A percentile compares a stretch with the other conserved stretches of the same genome.
phyloP scores from a whole-genome alignment of 1,140 invertebrate species.

The Whitmania pigra region DNA sequence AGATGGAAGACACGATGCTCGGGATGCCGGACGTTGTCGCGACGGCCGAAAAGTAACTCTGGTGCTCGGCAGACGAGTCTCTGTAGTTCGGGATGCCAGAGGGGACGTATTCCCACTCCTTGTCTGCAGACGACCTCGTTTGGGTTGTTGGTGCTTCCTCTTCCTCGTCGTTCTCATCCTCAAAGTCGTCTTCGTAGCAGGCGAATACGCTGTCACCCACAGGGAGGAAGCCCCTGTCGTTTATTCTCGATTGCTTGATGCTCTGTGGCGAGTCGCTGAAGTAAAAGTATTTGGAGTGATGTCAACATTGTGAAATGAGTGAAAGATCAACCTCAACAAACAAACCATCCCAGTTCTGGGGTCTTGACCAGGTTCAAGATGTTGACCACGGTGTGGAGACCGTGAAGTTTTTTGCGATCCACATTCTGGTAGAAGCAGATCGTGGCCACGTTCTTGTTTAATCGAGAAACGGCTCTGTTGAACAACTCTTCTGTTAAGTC shows the following conservation, averaged over 20 bases:
- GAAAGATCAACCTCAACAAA: constrained; percentile 5
- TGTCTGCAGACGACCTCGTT: neutral
- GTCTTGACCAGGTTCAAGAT: constrained; percentile 56
- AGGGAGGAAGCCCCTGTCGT: neutral
- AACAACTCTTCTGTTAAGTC: constrained; percentile 60
- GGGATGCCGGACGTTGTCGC: neutral
- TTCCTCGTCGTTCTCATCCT: constrained; percentile 7
- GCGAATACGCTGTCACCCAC: neutral
- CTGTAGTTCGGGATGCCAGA: neutral
- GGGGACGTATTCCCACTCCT: constrained; percentile 12
- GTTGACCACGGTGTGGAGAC: constrained; percentile 60
- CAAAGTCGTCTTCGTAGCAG: neutral
- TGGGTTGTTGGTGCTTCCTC: too few relatives aligned
- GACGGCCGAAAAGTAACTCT: neutral
- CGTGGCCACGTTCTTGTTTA: constrained; percentile 69
- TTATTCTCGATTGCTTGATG: constrained; percentile 48
- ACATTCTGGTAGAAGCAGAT: constrained; percentile 67
- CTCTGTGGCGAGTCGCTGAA: constrained; percentile 42
- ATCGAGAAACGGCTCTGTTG: constrained; percentile 55
- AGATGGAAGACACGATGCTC: constrained; percentile 10
- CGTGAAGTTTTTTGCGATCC: constrained; percentile 50
- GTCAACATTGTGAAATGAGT: constrained; percentile 22
- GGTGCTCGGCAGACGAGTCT: neutral
- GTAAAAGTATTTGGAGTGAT: constrained; percentile 50
- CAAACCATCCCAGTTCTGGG: constrained; percentile 56